A percentile compares a stretch with the other conserved stretches of the same genome.
Conservation (phyloP, 2,888 invertebrate genomes). For the Nipponacmea schrenckii region DNA sequence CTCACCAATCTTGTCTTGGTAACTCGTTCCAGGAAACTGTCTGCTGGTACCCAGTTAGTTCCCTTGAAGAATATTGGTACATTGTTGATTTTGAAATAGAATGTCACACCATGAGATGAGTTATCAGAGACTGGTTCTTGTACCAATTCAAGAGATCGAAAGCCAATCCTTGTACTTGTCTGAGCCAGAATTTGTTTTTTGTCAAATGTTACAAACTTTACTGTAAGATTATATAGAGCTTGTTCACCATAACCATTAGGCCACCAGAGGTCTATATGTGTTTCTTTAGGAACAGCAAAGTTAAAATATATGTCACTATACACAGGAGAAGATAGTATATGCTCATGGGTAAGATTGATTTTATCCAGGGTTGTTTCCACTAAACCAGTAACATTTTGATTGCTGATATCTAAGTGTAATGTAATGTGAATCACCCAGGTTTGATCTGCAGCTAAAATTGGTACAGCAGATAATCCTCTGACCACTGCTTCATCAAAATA, state of each 20-base stretch:
- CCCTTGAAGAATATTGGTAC: constrained; percentile 91
- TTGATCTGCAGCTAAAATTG: no score
- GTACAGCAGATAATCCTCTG: constrained; percentile 73
- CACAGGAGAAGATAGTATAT: no score
- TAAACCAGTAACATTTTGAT: no score
- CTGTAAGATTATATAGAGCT: constrained; percentile 74
- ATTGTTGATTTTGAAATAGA: constrained; percentile 89
- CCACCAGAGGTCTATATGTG: constrained; percentile 83
- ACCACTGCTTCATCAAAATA: constrained; percentile 76
- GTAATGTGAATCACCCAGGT: no score
- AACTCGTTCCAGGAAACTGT: constrained; percentile 83
- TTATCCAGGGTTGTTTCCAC: no score
- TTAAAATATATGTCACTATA: no score
- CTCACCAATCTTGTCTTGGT: constrained; percentile 73
- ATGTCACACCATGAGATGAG: constrained; percentile 69
- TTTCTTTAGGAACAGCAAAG: constrained; percentile 15
- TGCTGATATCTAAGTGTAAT: no score
- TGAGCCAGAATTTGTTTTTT: constrained; percentile 63
- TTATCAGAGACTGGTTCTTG: constrained; percentile 73
- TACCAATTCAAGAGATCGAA: constrained; percentile 84
- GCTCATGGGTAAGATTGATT: no score
- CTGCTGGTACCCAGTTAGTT: constrained; percentile 91
- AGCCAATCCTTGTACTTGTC: constrained; percentile 78
- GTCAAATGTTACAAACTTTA: constrained; percentile 68
- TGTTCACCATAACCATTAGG: constrained; percentile 83